These are phyloP conservation scores for Serrognathus titanus DNA, from an alignment of 2,888 invertebrate species.

Conservation along the genomic window DNA sequence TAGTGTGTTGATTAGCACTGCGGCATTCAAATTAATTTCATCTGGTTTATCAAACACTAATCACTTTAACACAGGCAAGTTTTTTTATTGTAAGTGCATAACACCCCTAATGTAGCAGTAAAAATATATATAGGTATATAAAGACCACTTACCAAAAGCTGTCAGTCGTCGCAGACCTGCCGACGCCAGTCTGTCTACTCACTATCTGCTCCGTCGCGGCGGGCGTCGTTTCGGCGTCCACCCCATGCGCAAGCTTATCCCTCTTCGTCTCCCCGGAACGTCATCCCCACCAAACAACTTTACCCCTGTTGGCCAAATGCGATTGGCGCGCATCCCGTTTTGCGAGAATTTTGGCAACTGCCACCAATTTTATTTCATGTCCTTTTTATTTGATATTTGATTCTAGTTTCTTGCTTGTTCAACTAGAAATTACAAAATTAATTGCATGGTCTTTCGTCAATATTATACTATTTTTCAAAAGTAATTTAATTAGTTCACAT, in stretches of 20 bases:
- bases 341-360: slow-evolving; percentile 37
- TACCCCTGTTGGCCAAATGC: slow-evolving; percentile 18
- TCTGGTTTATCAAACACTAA: background rate
- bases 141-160: slow-evolving; percentile 34
- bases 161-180: slow-evolving; percentile 43
- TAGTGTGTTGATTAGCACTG: too few relatives aligned
- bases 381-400: slow-evolving; percentile 14
- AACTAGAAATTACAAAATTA: slow-evolving; percentile 1
- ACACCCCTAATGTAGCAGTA: slow-evolving; percentile 8
- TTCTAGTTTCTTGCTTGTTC: slow-evolving; percentile 2
- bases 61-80: background rate
- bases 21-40: too few relatives aligned
- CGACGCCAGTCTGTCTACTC: slow-evolving; percentile 52
- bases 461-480: too few relatives aligned
- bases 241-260: slow-evolving; percentile 53
- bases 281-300: slow-evolving; percentile 15
- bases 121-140: slow-evolving; percentile 18
- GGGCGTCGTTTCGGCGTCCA: slow-evolving; percentile 63
- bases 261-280: slow-evolving; percentile 23
- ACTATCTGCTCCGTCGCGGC: slow-evolving; percentile 56
- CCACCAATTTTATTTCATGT: slow-evolving; percentile 25
- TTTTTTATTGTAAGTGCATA: background rate
- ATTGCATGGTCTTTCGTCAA: background rate
- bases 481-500: too few relatives aligned
- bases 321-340: slow-evolving; percentile 28